Evolutionary conservation across 2,113 vertebrate genomes (phyloP).

Genomic region (Prolemur simus): DNA sequence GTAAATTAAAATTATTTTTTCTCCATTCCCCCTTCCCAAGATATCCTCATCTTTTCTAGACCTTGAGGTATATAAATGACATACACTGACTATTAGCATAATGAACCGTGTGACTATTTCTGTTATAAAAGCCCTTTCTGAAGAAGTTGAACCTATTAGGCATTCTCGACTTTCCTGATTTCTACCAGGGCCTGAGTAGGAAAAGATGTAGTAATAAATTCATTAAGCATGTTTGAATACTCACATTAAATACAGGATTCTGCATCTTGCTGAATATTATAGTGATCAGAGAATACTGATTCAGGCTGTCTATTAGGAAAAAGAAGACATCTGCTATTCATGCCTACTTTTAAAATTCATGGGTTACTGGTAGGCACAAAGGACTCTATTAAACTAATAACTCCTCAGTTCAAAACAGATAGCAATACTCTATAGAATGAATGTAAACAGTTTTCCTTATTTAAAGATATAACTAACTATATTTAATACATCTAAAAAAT

Average conservation of each 20-base stretch:
- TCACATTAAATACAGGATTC: neutral
- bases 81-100: neutral
- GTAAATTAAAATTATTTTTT: neutral
- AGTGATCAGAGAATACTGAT: neutral
- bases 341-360: neutral
- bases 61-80: neutral
- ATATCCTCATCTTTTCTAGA: neutral
- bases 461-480: neutral
- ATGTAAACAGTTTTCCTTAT: neutral
- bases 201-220: neutral
- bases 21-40: neutral
- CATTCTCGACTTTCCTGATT: neutral
- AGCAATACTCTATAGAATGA: neutral
- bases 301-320: neutral
- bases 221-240: neutral
- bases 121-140: neutral
- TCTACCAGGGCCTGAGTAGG: neutral
- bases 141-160: neutral
- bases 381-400: neutral
- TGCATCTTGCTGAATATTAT: neutral
- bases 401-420: conserved; percentile 5
- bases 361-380: neutral
- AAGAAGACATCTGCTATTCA: neutral
- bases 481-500: neutral
- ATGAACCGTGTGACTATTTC: neutral